These are phyloP conservation scores for Trichopoda pennipes DNA, from an alignment of 2,888 invertebrate species.

Conservation along the genomic window DNA sequence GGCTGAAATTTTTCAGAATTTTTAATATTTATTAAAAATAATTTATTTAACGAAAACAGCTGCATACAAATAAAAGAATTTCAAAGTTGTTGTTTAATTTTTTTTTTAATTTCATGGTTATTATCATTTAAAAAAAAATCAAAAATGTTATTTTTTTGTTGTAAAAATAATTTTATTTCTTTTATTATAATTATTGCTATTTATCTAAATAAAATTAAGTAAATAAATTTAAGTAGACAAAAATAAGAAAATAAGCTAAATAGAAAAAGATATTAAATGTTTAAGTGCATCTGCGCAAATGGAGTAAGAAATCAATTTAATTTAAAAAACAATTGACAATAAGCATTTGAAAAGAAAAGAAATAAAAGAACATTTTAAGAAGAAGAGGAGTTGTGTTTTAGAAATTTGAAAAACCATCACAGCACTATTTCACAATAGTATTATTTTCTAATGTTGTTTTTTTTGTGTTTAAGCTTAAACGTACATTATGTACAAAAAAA, in stretches of 20 bases:
- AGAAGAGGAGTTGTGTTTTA: slow-evolving; percentile 23
- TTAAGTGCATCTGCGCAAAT: slow-evolving; percentile 16
- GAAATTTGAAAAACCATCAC: slow-evolving; percentile 63
- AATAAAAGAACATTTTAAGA: slow-evolving; percentile 4
- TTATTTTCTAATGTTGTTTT: slow-evolving; percentile 3
- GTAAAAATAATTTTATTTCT: slow-evolving; percentile 14
- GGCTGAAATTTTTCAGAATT: no score
- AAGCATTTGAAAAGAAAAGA: background rate
- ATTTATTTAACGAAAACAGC: no score
- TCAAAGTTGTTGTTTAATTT: no score
- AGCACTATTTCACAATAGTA: slow-evolving; percentile 61
- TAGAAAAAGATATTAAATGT: background rate
- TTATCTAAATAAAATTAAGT: slow-evolving; percentile 37
- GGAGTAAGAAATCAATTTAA: slow-evolving; percentile 16
- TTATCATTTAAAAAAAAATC: background rate
- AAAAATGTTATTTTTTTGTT: background rate
- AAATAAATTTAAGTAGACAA: slow-evolving; percentile 30
- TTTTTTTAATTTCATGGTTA: no score
- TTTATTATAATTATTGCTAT: slow-evolving; percentile 6
- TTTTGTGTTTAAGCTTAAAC: slow-evolving; percentile 3
- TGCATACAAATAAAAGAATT: no score
- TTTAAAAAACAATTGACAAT: slow-evolving; percentile 46
- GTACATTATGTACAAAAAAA: slow-evolving; percentile 11
- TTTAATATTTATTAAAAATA: no score
- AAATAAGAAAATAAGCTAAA: slow-evolving; percentile 8